Conservation (phyloP, 2,888 invertebrate species). For the Ennomos erosarius region DNA sequence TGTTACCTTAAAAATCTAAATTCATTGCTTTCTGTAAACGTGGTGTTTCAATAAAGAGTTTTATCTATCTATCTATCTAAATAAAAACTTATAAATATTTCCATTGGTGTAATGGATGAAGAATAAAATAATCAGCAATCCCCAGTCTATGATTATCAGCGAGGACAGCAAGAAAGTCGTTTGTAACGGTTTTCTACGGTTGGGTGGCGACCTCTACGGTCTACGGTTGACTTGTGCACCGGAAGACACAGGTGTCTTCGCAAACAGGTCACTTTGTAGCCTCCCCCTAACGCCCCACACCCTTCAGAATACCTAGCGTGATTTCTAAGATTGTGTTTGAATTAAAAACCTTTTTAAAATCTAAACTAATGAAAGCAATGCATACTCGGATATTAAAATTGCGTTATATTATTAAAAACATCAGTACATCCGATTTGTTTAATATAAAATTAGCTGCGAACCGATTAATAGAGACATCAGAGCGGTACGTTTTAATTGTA, state of each 20-base stretch:
- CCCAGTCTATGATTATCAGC: conserved; percentile 16
- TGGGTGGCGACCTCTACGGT: conserved; percentile 65
- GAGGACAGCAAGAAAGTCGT: conserved; percentile 16
- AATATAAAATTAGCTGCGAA: conserved; percentile 18
- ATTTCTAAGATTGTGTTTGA: too few relatives aligned
- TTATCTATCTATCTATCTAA: too few relatives aligned
- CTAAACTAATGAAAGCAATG: too few relatives aligned
- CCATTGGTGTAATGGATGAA: too few relatives aligned
- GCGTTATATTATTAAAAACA: too few relatives aligned
- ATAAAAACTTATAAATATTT: too few relatives aligned
- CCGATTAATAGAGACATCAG: conserved; percentile 27
- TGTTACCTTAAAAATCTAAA: too few relatives aligned
- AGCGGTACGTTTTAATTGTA: conserved; percentile 33
- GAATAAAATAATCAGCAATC: not conserved
- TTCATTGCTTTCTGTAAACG: too few relatives aligned
- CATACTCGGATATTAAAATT: too few relatives aligned
- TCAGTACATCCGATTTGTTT: not conserved
- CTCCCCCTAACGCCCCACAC: conserved; percentile 3
- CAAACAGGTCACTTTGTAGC: conserved; percentile 34
- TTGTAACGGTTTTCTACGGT: conserved; percentile 79
- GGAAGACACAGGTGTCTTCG: conserved; percentile 63
- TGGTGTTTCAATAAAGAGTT: too few relatives aligned
- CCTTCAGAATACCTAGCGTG: conserved; percentile 12
- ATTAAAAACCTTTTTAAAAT: too few relatives aligned
- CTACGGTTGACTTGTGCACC: conserved; percentile 51